Evolutionary conservation across 2,797 vertebrate genomes (phyloP).

Genomic region (Chaetodon trifasciatus): DNA sequence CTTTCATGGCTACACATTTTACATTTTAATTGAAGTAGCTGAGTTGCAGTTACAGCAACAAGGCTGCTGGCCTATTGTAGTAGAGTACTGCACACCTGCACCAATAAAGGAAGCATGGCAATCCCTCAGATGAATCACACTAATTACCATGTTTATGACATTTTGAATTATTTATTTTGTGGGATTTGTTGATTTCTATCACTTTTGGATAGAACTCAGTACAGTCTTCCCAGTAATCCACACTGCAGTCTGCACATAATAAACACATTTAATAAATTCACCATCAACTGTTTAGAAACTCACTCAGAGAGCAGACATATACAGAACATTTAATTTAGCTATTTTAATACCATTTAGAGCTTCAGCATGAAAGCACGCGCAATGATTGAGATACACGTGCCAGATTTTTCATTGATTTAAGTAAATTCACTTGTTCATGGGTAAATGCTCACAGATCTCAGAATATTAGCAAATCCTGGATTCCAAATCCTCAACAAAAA

Average conservation of each 20-base stretch:
- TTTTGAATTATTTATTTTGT: background rate
- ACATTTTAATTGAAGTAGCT: background rate
- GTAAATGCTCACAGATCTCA: background rate
- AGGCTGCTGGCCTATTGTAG: background rate
- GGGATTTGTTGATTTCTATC: conserved; percentile 1
- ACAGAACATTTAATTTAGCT: background rate
- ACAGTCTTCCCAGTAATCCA: background rate
- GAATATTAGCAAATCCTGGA: background rate
- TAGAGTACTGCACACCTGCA: background rate
- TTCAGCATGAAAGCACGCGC: background rate
- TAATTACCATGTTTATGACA: conserved; percentile 1
- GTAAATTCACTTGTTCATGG: background rate
- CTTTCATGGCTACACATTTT: background rate
- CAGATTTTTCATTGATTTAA: background rate
- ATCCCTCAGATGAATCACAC: background rate
- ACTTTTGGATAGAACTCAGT: background rate
- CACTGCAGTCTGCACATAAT: background rate
- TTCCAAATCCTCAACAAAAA: background rate
- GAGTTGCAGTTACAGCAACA: background rate
- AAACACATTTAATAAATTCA: background rate
- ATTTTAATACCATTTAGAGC: conserved; percentile 2
- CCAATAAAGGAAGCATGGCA: background rate
- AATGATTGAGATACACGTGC: background rate
- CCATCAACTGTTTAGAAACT: background rate
- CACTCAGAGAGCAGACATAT: background rate